These are phyloP conservation scores for Oryzias melastigma DNA, from an alignment of 2,113 vertebrate genomes.

Conservation along the genomic window DNA sequence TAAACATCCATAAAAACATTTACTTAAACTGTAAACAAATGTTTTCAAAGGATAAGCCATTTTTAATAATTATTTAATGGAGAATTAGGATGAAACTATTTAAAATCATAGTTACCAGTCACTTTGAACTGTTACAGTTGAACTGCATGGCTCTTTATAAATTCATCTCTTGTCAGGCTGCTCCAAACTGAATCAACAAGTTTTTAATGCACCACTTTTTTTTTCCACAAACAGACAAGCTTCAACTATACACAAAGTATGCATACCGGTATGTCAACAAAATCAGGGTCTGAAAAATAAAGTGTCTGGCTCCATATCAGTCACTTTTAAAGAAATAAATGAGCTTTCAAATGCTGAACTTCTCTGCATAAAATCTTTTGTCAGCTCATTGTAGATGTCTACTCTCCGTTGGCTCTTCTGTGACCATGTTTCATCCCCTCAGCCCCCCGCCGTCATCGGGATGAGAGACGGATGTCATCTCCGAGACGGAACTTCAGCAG, in stretches of 20 bases:
- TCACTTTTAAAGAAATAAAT: not conserved
- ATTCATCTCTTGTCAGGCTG: too few relatives aligned
- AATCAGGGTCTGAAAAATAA: conserved; percentile 1
- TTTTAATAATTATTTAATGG: too few relatives aligned
- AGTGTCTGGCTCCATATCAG: not conserved
- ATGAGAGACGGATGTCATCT: conserved; percentile 57
- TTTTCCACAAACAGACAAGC: too few relatives aligned
- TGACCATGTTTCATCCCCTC: conserved; percentile 34
- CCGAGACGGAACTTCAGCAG: conserved; percentile 46
- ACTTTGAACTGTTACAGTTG: too few relatives aligned
- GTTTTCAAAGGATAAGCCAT: too few relatives aligned
- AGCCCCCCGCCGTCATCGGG: conserved; percentile 45
- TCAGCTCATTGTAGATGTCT: conserved; percentile 12
- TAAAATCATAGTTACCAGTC: too few relatives aligned
- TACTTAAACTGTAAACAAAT: too few relatives aligned
- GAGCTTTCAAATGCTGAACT: conserved; percentile 4
- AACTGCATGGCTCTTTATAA: too few relatives aligned
- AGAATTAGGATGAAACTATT: too few relatives aligned
- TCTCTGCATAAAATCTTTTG: conserved; percentile 6
- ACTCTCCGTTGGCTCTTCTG: conserved; percentile 25
- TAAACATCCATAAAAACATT: too few relatives aligned
- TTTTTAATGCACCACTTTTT: too few relatives aligned
- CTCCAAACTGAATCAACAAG: too few relatives aligned
- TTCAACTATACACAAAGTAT: not conserved
- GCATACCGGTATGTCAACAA: not conserved